Percentiles rank a stretch among this genome's conserved stretches.
Conservation (phyloP, 2,888 invertebrate species). For the Hemistola chrysoprasaria region DNA sequence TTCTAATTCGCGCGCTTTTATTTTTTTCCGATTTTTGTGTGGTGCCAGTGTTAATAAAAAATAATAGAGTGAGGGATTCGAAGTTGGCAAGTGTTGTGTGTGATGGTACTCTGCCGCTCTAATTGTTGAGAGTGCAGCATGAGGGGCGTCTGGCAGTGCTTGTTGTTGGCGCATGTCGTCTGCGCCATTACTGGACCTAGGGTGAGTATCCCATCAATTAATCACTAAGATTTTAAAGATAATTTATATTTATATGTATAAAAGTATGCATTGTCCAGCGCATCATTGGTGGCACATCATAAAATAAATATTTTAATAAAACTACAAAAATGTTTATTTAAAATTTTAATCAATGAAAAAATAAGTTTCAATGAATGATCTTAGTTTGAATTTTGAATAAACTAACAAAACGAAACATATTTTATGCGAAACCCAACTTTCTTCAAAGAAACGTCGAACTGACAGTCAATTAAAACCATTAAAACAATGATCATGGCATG, state of each 20-base stretch:
- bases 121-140: conserved; percentile 69
- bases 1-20: conserved; percentile 37
- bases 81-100: conserved; percentile 61
- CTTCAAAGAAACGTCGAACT: neutral
- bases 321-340: too few species aligned
- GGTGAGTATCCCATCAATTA: too few species aligned
- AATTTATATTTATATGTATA: too few species aligned
- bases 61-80: conserved; percentile 45
- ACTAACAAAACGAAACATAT: too few species aligned
- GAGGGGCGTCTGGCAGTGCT: conserved; percentile 67
- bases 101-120: conserved; percentile 76
- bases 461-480: conserved; percentile 4
- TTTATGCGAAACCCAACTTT: neutral
- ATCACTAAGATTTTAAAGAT: too few species aligned
- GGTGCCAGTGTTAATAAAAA: conserved; percentile 47
- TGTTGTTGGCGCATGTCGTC: conserved; percentile 74
- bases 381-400: too few species aligned
- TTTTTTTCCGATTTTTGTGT: conserved; percentile 30
- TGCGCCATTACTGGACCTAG: conserved; percentile 77
- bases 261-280: too few species aligned
- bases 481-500: conserved; percentile 9
- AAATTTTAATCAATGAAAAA: too few species aligned
- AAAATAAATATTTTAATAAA: too few species aligned
- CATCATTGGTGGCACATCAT: too few species aligned
- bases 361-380: too few species aligned